Percentiles rank a stretch among this genome's conserved stretches.
Evolutionary conservation across 2,888 invertebrate genomes (phyloP).

Genomic region (Leucophenga montana): DNA sequence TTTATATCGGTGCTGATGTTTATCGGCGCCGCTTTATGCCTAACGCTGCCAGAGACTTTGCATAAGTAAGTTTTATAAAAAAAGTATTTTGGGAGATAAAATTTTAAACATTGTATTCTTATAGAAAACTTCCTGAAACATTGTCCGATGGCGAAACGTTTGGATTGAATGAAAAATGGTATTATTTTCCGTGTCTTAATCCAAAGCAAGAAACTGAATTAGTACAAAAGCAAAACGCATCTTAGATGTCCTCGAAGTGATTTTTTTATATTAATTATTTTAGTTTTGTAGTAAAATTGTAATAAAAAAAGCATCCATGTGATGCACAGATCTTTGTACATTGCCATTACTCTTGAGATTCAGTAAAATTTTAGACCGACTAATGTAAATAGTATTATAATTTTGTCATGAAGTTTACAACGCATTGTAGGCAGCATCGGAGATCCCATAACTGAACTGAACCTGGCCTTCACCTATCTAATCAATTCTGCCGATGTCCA

Average conservation of each 20-base stretch:
- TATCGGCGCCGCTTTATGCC: slow-evolving; percentile 75
- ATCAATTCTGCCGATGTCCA: too few relatives aligned
- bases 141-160: slow-evolving; percentile 77
- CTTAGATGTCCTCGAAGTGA: slow-evolving; percentile 10
- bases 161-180: slow-evolving; percentile 74
- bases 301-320: too few relatives aligned
- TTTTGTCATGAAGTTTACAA: too few relatives aligned
- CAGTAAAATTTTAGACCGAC: too few relatives aligned
- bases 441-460: too few relatives aligned
- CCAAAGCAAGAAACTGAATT: slow-evolving; percentile 18
- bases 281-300: background rate
- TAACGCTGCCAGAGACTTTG: slow-evolving; percentile 77
- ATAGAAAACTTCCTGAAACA: slow-evolving; percentile 75
- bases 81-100: too few relatives aligned
- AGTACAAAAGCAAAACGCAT: slow-evolving; percentile 22
- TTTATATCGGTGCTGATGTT: slow-evolving; percentile 74
- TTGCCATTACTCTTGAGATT: too few relatives aligned
- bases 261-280: background rate
- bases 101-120: slow-evolving; percentile 3
- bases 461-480: too few relatives aligned
- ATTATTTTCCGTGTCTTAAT: slow-evolving; percentile 73
- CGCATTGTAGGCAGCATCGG: too few relatives aligned
- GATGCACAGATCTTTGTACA: too few relatives aligned
- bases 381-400: too few relatives aligned
- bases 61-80: slow-evolving; percentile 60